These are phyloP conservation scores for Rattus rattus DNA, from an alignment of 2,113 vertebrate genomes.

Conservation along the genomic window DNA sequence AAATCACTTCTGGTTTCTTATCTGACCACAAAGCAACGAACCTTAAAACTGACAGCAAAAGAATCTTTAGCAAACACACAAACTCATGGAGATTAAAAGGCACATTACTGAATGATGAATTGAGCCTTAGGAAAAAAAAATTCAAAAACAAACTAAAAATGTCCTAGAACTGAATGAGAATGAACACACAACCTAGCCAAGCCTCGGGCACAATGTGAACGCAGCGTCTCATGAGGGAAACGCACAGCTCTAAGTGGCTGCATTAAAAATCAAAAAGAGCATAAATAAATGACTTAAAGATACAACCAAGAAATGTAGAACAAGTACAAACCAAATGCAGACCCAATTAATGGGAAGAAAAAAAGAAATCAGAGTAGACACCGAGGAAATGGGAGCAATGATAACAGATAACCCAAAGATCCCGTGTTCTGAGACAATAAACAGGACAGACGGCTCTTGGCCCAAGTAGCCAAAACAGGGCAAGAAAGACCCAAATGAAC, in stretches of 20 bases:
- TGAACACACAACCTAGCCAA: background rate
- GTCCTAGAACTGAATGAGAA: background rate
- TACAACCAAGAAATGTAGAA: background rate
- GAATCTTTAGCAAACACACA: background rate
- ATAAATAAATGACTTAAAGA: background rate
- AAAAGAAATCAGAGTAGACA: background rate
- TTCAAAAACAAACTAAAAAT: background rate
- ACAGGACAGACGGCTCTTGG: background rate
- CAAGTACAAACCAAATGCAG: background rate
- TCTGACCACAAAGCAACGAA: background rate
- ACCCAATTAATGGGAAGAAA: background rate
- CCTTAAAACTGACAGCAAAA: background rate
- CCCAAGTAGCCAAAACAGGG: background rate
- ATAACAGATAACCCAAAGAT: background rate
- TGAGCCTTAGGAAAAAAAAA: background rate
- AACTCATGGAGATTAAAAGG: background rate
- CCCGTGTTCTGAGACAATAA: background rate
- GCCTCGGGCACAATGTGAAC: background rate
- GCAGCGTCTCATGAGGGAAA: background rate
- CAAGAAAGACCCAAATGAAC: background rate
- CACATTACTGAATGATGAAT: background rate
- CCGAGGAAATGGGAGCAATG: background rate
- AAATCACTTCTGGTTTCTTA: background rate
- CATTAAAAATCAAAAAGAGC: background rate
- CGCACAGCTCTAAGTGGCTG: background rate